Base-by-base conservation (phyloP, 2,113 vertebrate genomes). In the Dryoscopus gambensis region DNA sequence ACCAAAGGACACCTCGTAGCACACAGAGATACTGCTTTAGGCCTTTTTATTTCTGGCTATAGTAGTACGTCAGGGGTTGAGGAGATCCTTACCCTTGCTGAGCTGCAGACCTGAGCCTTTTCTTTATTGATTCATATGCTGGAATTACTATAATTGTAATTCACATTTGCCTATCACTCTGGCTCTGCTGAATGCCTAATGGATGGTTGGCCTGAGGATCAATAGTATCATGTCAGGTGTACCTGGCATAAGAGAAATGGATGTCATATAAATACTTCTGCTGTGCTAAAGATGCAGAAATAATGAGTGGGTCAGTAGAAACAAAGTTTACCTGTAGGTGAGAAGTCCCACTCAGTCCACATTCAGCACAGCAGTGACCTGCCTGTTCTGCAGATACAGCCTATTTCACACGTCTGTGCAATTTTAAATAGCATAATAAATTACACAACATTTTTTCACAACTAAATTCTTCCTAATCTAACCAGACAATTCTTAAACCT, bases 401-500 rank as follows among this genome's bases (percentile, higher is more conserved):
- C 56, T 25, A 18, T 39, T 53, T 73, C 13, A 24, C 24, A 2
- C 0, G 4, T 57, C 33, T 39, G 10, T n/a, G 35, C 2, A 1
- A 56, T 80, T 90, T n/a, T n/a, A 67, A 81, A 25, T 5, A 64
- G 37, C 47, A n/a, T 31, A 7, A 57, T 70, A 69, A 69, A 84
- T 81, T 40, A 81, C 33, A 53, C 53, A 31, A 14, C 42, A 15
- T 80, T 85, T 69, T 59, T 60, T 40, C 52, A 90, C 89, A 89
- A 40, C 47, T 80, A 79, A 84, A 79, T 59, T n/a, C 63, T 85
- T 91, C 56, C 82, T 89, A 82, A 92, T 93, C 63, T 65, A 78
- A 93, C 68, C 35, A 74, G 70, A 56, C 87, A 67, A 62, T 64
- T 96, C 83, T 92, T 86, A 94, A 92, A 95, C 37, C 64, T 91